These are phyloP conservation scores for Telenomus remus DNA, from an alignment of 1,140 invertebrate genomes.

Conservation along the genomic window DNA sequence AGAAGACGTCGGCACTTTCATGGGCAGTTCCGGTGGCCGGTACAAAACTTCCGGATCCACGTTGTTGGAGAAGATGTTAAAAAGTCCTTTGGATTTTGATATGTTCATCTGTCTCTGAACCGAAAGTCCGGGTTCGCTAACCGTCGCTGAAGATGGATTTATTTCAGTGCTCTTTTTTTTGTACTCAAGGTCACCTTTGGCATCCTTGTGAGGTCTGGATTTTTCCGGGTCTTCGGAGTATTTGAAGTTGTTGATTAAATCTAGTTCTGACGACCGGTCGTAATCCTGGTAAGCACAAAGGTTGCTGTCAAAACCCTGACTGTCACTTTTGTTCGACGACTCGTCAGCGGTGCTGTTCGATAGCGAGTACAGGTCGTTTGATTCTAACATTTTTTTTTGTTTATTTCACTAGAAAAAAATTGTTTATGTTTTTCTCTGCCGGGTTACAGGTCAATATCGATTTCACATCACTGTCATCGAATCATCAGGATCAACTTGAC, in stretches of 20 bases:
- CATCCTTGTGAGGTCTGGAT: too few relatives aligned
- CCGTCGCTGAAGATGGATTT: too few relatives aligned
- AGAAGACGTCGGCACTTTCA: constrained; percentile 10
- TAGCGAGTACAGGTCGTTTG: constrained; percentile 61
- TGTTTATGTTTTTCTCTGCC: neutral
- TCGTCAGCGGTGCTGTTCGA: constrained; percentile 64
- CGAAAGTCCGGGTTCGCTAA: constrained; percentile 12
- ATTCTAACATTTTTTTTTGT: constrained; percentile 66
- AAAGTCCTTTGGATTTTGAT: constrained; percentile 23
- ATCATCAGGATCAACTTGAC: constrained; percentile 42
- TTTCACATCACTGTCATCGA: constrained; percentile 40
- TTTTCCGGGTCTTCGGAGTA: constrained; percentile 10
- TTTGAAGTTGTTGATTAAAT: constrained; percentile 46
- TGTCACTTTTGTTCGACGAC: constrained; percentile 69
- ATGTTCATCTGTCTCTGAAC: constrained; percentile 16
- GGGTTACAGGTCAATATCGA: too few relatives aligned
- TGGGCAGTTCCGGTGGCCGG: constrained; percentile 9
- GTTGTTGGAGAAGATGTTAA: constrained; percentile 26
- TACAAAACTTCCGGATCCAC: constrained; percentile 18
- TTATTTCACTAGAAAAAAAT: constrained; percentile 2
- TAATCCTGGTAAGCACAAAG: constrained; percentile 61
- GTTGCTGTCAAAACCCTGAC: constrained; percentile 57
- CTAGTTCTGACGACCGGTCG: constrained; percentile 61
- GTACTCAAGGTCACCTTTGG: too few relatives aligned
- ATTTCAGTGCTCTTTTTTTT: neutral